phyloP scores from a whole-genome alignment of 2,797 vertebrate species.

The Malacoraja senta region DNA sequence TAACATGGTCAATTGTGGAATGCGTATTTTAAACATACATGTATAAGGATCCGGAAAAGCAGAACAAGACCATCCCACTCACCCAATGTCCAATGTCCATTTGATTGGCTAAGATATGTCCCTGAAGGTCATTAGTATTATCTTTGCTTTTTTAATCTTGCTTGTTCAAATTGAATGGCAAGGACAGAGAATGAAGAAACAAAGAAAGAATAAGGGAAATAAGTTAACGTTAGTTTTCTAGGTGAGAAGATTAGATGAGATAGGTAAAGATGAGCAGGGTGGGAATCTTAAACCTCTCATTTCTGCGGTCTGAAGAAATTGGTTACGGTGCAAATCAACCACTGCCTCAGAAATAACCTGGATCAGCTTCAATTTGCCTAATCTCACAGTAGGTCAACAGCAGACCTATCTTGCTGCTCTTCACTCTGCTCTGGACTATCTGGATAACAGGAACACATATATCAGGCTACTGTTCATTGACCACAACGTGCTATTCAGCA shows the following conservation, averaged over 20 bases:
- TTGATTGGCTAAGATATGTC: not conserved
- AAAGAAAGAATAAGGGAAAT: not conserved
- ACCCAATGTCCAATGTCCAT: too few species aligned
- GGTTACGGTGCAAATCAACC: too few species aligned
- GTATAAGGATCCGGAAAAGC: not conserved
- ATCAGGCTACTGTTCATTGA: too few species aligned
- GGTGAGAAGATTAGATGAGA: not conserved
- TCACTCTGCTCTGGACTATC: too few species aligned
- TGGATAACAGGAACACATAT: too few species aligned
- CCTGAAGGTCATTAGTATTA: not conserved
- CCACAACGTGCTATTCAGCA: too few species aligned
- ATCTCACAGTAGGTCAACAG: too few species aligned
- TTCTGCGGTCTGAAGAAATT: too few species aligned
- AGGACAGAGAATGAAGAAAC: not conserved
- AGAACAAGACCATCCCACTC: not conserved
- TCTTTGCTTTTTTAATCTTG: not conserved
- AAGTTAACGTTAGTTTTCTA: not conserved
- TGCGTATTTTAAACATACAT: not conserved
- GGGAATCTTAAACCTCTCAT: too few species aligned
- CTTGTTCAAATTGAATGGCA: not conserved
- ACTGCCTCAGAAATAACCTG: too few species aligned
- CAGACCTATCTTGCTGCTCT: too few species aligned
- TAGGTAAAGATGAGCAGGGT: not conserved
- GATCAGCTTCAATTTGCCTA: too few species aligned
- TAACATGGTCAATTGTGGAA: not conserved